Conservation (phyloP, 2,888 invertebrate genomes). For the Melinaea marsaeus region DNA sequence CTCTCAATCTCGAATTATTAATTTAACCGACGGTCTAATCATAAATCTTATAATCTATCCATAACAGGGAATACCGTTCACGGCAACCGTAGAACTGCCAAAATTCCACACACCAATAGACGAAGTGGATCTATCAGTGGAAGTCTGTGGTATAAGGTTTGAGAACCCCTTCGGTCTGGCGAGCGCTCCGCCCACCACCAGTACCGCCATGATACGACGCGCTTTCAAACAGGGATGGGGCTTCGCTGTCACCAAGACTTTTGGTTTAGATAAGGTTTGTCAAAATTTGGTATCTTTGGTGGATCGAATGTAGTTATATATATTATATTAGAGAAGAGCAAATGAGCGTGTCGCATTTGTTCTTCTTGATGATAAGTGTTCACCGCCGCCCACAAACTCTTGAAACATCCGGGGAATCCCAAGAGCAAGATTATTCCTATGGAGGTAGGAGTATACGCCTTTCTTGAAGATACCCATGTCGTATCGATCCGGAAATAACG, state of each 20-base stretch:
- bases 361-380: no score
- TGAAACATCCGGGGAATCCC: no score
- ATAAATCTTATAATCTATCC: background rate
- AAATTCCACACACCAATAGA: constrained; percentile 96
- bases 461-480: no score
- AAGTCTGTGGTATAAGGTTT: constrained; percentile 95
- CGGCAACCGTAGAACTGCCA: constrained; percentile 86
- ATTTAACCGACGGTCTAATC: no score
- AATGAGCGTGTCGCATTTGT: no score
- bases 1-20: no score
- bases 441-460: no score
- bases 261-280: constrained; percentile 92
- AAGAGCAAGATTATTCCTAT: no score
- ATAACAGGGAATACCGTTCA: constrained; percentile 77
- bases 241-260: constrained; percentile 98
- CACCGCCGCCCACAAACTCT: no score
- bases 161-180: constrained; percentile 98
- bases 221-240: constrained; percentile 98
- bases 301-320: background rate
- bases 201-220: constrained; percentile 95
- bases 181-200: constrained; percentile 97
- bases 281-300: constrained; percentile 8
- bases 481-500: no score
- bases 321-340: background rate
- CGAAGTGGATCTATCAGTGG: constrained; percentile 94